phyloP scores from a whole-genome alignment of 92 coral and sea anemone species.

The Palythoa grandis region DNA sequence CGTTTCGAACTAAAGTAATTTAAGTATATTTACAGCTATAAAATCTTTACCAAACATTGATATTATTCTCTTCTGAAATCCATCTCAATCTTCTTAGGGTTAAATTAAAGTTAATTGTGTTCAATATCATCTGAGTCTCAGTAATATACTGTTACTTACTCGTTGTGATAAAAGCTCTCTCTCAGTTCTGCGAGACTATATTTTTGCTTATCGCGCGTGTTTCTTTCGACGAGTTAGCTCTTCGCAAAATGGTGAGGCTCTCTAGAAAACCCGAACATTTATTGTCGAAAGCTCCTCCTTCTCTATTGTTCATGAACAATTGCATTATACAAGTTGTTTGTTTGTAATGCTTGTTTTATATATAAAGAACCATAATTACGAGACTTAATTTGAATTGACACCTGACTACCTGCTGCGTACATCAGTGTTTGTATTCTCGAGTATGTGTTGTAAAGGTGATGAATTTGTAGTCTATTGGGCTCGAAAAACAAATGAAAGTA shows the following conservation, averaged over 20 bases:
- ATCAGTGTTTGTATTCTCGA: neutral
- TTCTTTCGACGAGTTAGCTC: neutral
- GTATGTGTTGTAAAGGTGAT: neutral
- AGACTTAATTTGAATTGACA: slow-evolving; percentile 15
- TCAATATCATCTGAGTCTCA: neutral
- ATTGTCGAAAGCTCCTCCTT: slow-evolving; percentile 11
- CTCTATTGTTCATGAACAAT: slow-evolving; percentile 26
- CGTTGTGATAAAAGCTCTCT: neutral
- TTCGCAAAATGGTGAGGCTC: neutral
- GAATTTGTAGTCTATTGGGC: slow-evolving; percentile 24
- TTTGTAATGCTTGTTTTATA: neutral
- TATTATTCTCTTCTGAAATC: neutral
- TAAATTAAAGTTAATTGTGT: neutral
- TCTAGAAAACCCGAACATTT: slow-evolving; percentile 12
- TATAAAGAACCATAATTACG: slow-evolving; percentile 11
- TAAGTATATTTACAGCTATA: neutral
- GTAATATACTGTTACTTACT: neutral
- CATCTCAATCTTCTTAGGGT: neutral
- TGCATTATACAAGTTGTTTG: slow-evolving; percentile 20
- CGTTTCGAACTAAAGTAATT: neutral
- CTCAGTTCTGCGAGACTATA: too few relatives aligned
- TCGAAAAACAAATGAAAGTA: neutral
- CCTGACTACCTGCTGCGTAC: neutral
- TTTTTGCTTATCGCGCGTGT: neutral
- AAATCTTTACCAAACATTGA: neutral